A percentile compares a stretch with the other conserved stretches of the same genome.
Evolutionary conservation across 2,113 vertebrate species (phyloP).

Genomic region (Nycticebus coucang): DNA sequence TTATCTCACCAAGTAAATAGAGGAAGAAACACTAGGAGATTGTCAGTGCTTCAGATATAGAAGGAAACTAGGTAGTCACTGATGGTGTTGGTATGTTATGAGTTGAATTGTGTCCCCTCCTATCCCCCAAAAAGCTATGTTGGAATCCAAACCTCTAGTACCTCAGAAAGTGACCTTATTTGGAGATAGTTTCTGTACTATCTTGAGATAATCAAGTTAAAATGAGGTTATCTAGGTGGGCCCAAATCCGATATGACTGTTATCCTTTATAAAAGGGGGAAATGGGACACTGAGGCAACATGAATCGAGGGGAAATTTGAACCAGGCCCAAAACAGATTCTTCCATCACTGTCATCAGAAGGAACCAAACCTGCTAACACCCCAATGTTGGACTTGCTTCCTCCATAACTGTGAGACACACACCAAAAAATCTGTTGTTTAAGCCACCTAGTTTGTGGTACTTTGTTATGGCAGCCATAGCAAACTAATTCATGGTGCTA

Average conservation of each 20-base stretch:
- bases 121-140: not conserved
- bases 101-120: not conserved
- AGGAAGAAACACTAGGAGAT: not conserved
- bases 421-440: not conserved
- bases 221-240: not conserved
- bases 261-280: not conserved
- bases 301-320: not conserved
- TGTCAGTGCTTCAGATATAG: not conserved
- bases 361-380: not conserved
- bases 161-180: not conserved
- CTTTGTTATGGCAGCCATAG: not conserved
- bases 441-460: not conserved
- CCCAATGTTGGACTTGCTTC: not conserved
- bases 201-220: not conserved
- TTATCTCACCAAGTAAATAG: not conserved
- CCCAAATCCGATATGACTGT: not conserved
- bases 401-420: not conserved
- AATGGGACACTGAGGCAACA: not conserved
- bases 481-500: not conserved
- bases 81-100: not conserved
- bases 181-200: not conserved
- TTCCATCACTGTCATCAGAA: not conserved
- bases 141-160: not conserved
- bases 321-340: not conserved
- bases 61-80: not conserved